Evolutionary conservation across 30 jellyfish, hydroid and myxozoan genomes (phyloP).

Genomic region (Pelagia noctiluca): DNA sequence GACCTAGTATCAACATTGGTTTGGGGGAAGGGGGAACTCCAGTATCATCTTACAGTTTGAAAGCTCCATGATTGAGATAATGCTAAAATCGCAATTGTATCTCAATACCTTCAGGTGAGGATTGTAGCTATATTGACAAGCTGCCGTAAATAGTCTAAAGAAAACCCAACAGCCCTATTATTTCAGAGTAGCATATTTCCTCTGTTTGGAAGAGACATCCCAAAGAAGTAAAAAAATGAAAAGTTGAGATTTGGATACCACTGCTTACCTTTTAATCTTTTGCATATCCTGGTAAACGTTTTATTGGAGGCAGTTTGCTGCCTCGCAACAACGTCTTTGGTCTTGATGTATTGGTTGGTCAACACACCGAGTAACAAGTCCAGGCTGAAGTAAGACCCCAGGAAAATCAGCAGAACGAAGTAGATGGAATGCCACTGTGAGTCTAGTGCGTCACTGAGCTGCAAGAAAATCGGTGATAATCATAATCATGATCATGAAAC

Average conservation of each 20-base stretch:
- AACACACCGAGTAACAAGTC: constrained; percentile 86
- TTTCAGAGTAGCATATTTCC: neutral
- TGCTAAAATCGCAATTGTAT: too few relatives aligned
- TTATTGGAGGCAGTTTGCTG: constrained; percentile 24
- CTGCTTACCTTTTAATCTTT: constrained; percentile 1
- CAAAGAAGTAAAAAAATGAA: neutral
- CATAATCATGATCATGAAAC: too few relatives aligned
- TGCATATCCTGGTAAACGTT: neutral
- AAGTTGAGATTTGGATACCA: neutral
- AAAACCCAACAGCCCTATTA: neutral
- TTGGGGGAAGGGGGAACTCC: too few relatives aligned
- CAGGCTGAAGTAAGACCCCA: constrained; percentile 86
- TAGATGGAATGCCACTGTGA: constrained; percentile 68
- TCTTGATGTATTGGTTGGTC: constrained; percentile 80
- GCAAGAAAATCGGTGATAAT: neutral
- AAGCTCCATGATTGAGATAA: too few relatives aligned
- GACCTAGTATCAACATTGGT: too few relatives aligned
- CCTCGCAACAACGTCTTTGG: constrained; percentile 60
- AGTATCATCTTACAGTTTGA: too few relatives aligned
- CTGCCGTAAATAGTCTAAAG: too few relatives aligned
- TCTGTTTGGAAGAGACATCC: neutral
- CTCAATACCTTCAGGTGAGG: too few relatives aligned
- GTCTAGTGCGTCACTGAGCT: constrained; percentile 70
- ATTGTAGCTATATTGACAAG: too few relatives aligned
- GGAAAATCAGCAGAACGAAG: constrained; percentile 66